These are phyloP conservation scores for Polydrusus cervinus DNA, from an alignment of 2,888 invertebrate species.

Conservation along the genomic window DNA sequence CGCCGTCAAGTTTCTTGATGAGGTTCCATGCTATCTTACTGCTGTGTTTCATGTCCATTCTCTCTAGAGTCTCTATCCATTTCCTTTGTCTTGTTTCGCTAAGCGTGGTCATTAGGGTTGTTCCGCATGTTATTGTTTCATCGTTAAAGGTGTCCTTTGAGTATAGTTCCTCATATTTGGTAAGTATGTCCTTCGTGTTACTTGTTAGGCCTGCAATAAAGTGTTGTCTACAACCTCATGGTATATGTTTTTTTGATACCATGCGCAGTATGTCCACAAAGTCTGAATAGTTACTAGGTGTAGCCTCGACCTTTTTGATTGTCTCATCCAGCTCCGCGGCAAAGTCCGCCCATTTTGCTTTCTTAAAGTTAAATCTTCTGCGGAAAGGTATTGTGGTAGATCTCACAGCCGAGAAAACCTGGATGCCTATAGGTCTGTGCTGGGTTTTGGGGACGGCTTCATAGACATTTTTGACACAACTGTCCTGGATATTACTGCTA, in stretches of 20 bases:
- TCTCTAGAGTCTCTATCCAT: no score
- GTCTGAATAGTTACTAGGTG: no score
- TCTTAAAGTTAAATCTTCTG: conserved; percentile 14
- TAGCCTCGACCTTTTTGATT: no score
- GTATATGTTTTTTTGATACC: not conserved
- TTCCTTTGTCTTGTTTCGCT: no score
- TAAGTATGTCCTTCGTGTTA: not conserved
- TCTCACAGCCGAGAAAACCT: not conserved
- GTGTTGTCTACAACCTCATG: not conserved
- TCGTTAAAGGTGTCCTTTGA: not conserved
- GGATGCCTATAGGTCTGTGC: conserved; percentile 5
- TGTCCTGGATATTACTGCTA: not conserved
- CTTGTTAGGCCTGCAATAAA: not conserved
- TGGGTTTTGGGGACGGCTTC: not conserved
- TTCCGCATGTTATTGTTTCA: no score
- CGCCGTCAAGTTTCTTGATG: no score
- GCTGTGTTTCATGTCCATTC: no score
- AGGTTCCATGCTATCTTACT: no score
- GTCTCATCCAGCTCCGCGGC: no score
- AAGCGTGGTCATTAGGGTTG: no score
- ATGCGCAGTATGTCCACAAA: no score
- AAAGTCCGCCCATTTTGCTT: not conserved
- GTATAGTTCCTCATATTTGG: not conserved
- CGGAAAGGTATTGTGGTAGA: not conserved
- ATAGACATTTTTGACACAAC: not conserved